Conservation (phyloP, 2,888 invertebrate genomes). For the Strigamia maritima region DNA sequence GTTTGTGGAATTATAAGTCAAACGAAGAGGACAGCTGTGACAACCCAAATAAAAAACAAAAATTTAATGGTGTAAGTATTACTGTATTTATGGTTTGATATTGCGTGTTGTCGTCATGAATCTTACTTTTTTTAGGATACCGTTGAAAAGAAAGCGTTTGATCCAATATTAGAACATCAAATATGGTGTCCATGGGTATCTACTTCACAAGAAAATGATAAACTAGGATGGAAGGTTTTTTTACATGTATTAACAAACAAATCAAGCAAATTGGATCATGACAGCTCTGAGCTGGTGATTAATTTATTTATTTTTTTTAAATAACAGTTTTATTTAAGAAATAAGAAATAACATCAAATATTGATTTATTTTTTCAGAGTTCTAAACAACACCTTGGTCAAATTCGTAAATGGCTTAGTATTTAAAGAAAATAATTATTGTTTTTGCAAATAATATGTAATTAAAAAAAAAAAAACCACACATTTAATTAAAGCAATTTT, state of each 20-base stretch:
- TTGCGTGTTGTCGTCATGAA: too few species aligned
- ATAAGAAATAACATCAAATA: not conserved
- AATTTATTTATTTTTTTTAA: not conserved
- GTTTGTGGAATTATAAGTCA: not conserved
- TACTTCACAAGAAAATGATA: not conserved
- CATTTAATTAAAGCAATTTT: not conserved
- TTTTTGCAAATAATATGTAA: too few species aligned
- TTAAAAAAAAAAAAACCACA: too few species aligned
- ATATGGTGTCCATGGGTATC: not conserved
- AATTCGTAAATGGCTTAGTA: not conserved
- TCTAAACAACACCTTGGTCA: not conserved
- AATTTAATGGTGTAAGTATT: not conserved
- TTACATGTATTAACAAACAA: not conserved
- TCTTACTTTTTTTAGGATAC: not conserved
- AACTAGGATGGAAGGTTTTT: not conserved
- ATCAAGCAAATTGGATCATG: not conserved
- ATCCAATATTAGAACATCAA: not conserved
- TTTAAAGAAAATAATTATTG: not conserved
- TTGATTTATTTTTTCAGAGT: not conserved
- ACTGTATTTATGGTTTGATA: not conserved
- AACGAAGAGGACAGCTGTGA: not conserved
- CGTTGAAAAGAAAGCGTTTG: not conserved
- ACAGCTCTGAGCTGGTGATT: not conserved
- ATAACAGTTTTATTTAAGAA: not conserved
- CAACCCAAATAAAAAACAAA: not conserved